phyloP scores from a whole-genome alignment of 2,888 invertebrate genomes.

The Carterocephalus palaemon region DNA sequence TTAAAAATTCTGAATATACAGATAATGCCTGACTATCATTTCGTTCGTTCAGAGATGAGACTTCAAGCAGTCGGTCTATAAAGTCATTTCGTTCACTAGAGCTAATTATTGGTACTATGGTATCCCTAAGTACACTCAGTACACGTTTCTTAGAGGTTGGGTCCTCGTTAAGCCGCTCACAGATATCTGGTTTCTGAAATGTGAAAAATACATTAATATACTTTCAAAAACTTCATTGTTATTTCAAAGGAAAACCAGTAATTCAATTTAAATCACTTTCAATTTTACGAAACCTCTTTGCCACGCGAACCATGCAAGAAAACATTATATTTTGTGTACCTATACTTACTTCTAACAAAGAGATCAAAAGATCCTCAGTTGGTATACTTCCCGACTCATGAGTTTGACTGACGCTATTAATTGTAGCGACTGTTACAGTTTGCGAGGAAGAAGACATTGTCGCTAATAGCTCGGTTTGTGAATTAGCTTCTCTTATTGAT shows the following conservation, averaged over 20 bases:
- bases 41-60: constrained; percentile 25
- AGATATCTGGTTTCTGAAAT: constrained; percentile 60
- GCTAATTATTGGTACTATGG: constrained; percentile 43
- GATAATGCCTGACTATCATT: constrained; percentile 38
- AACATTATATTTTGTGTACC: not conserved
- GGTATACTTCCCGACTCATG: constrained; percentile 50
- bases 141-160: too few species aligned
- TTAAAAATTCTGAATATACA: constrained; percentile 46
- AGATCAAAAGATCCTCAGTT: constrained; percentile 48
- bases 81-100: constrained; percentile 34
- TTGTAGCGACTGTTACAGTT: constrained; percentile 33
- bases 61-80: constrained; percentile 41
- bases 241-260: too few species aligned
- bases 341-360: constrained; percentile 50
- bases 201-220: too few species aligned
- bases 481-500: constrained; percentile 33
- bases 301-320: too few species aligned
- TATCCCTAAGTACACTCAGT: constrained; percentile 34
- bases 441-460: constrained; percentile 34
- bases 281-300: too few species aligned
- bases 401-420: constrained; percentile 45
- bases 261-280: too few species aligned
- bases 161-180: constrained; percentile 42
- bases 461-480: constrained; percentile 35
- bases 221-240: too few species aligned